Evolutionary conservation across 2,888 invertebrate species (phyloP), one percentile per base, ranked within the genome.

Genomic region (Atrina japonica): DNA sequence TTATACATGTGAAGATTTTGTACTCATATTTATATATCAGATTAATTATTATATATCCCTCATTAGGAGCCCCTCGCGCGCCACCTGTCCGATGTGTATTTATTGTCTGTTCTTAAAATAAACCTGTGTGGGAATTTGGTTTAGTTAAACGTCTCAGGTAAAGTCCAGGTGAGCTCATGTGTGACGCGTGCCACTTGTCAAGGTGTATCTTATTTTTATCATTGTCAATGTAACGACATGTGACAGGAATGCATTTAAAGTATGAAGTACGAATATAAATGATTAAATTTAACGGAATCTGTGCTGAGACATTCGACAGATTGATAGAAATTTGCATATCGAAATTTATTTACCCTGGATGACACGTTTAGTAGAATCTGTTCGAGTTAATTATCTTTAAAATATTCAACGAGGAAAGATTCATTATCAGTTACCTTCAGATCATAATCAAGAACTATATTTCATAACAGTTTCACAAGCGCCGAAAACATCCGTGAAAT

Each of bases 101-200:
- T n/a, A 30, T 61, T 45, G 49, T 43, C 61, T 30, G 43, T 30
- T 56, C 47, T 27, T 61, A 61, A 61, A 61, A 61, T 61, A 61
- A 47, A 61, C 30, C 27, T 47, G 61, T 61, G 61, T 61, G 61
- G 61, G 61, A 61, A 61, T 47, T 45, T 47, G 29, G 49, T 29
- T 49, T 30, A 27, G 29, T 29, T 29, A 47, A 30, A 43, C 61
- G 47, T 61, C 61, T 61, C 61, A 61, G 61, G 61, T 61, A 61
- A 61, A 14, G 21, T 29, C 49, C 27, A 27, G 30, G 47, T 27
- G 43, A 61, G 56, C 27, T 61, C 61, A 61, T 47, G 61, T 61
- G 43, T 27, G 47, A 47, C 47, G 61, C 61, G 61, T 61, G 61
- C 49, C 61, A 61, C 49, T 18, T 47, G 61, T 61, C 61, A 61